phyloP scores from a whole-genome alignment of 1,140 invertebrate genomes.

The Caenorhabditis briggsae region DNA sequence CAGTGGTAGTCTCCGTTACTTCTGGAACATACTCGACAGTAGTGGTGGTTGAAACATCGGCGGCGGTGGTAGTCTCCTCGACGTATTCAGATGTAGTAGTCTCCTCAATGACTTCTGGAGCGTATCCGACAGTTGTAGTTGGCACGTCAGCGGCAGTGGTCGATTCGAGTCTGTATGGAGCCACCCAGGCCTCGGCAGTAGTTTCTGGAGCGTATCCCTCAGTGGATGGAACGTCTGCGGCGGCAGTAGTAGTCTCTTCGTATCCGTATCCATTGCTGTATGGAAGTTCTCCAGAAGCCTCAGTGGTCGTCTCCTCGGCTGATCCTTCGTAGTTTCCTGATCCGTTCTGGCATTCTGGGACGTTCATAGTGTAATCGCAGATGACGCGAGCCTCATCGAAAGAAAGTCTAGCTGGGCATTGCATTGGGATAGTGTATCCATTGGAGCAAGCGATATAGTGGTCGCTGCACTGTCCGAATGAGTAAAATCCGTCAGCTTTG shows the following conservation, averaged over 20 bases:
- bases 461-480: conserved; percentile 42
- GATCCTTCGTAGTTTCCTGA: neutral
- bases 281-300: conserved; percentile 11
- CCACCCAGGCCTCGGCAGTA: neutral
- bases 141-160: neutral
- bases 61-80: neutral
- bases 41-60: neutral
- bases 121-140: conserved; percentile 10
- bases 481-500: conserved; percentile 31
- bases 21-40: neutral
- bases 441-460: conserved; percentile 40
- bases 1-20: neutral
- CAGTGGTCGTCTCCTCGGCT: neutral
- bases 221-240: neutral
- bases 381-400: conserved; percentile 44
- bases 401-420: conserved; percentile 13
- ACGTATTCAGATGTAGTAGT: neutral
- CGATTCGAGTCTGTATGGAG: too few species aligned
- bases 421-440: conserved; percentile 29
- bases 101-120: neutral
- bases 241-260: neutral
- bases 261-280: neutral
- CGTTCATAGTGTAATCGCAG: conserved; percentile 34
- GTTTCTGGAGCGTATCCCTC: conserved; percentile 5
- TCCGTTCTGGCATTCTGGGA: conserved; percentile 3